A percentile compares a stretch with the other conserved stretches of the same genome.
Evolutionary conservation across 2,113 vertebrate genomes (phyloP).

Genomic region (Pluvialis apricaria): DNA sequence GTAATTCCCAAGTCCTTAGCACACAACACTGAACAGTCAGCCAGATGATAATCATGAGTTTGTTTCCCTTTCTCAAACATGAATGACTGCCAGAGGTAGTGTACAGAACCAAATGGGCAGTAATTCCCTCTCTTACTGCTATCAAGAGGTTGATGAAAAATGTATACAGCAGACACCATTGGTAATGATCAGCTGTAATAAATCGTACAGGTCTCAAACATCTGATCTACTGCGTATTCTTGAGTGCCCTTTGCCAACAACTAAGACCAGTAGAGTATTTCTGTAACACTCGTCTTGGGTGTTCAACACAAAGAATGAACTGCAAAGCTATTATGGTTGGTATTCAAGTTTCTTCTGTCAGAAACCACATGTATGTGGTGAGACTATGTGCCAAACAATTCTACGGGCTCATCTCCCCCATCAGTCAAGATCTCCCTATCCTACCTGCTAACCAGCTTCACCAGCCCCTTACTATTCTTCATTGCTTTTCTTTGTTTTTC

Average conservation of each 20-base stretch:
- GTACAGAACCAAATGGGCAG: neutral
- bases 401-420: neutral
- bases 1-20: neutral
- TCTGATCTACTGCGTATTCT: neutral
- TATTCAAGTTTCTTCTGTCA: neutral
- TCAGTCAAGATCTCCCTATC: neutral
- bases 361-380: neutral
- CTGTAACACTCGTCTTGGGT: fast-evolving
- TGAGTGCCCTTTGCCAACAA: neutral
- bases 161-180: neutral
- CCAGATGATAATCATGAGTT: neutral
- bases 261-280: neutral
- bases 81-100: neutral
- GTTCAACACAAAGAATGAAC: neutral
- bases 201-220: neutral
- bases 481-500: neutral
- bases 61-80: neutral
- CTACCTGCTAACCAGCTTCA: neutral
- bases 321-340: neutral
- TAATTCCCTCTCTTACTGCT: neutral
- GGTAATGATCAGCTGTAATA: neutral
- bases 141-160: neutral
- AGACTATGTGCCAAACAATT: neutral
- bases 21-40: neutral
- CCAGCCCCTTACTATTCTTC: neutral